phyloP scores from a whole-genome alignment of 2,113 vertebrate genomes.

The Leucoraja erinaceus region DNA sequence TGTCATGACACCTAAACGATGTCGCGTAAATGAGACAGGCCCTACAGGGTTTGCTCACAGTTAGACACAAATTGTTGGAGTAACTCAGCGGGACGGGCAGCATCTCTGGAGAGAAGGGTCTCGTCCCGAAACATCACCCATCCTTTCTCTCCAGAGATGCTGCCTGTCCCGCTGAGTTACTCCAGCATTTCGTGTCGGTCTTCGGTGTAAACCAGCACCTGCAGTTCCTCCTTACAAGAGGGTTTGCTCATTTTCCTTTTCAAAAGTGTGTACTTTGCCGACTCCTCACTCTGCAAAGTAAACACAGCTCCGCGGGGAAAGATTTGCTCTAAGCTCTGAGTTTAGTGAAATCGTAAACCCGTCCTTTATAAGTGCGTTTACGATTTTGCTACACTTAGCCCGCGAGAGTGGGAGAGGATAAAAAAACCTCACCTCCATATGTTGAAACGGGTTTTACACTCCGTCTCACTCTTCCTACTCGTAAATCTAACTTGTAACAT shows the following conservation, averaged over 20 bases:
- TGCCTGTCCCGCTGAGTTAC: too few species aligned
- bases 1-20: too few species aligned
- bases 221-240: too few species aligned
- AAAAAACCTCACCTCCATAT: constrained; percentile 16
- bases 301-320: constrained; percentile 24
- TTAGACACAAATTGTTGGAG: too few species aligned
- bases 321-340: constrained; percentile 20
- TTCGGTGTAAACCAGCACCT: too few species aligned
- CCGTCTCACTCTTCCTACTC: neutral
- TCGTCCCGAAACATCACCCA: too few species aligned
- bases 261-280: neutral
- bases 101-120: too few species aligned
- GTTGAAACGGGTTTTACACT: constrained; percentile 8
- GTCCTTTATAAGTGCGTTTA: constrained; percentile 31
- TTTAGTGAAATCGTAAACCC: constrained; percentile 36
- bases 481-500: constrained; percentile 16
- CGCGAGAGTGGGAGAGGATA: neutral
- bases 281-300: constrained; percentile 11
- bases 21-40: too few species aligned
- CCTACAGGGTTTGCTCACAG: too few species aligned
- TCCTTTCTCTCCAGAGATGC: too few species aligned
- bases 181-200: too few species aligned
- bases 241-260: neutral
- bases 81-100: too few species aligned
- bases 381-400: constrained; percentile 31